These are phyloP conservation scores for Trypoxylon attenuatum DNA, from an alignment of 2,888 invertebrate genomes.

Conservation along the genomic window DNA sequence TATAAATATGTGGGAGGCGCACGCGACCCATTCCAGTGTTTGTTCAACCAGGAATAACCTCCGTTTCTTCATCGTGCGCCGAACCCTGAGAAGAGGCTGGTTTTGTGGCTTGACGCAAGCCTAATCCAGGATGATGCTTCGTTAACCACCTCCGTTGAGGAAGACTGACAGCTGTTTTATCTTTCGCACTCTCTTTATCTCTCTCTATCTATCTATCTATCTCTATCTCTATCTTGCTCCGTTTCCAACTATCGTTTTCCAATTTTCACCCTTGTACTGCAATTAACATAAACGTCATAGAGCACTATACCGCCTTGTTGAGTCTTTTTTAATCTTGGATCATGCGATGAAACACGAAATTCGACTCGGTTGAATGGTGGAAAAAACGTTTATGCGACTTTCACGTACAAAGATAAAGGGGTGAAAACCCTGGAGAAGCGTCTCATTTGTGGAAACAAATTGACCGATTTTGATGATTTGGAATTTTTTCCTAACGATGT, in stretches of 20 bases:
- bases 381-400: too few relatives aligned
- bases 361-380: too few relatives aligned
- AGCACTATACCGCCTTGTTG: too few relatives aligned
- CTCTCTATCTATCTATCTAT: too few relatives aligned
- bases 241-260: not conserved
- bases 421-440: too few relatives aligned
- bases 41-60: slow-evolving; percentile 75
- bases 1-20: slow-evolving; percentile 74
- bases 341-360: too few relatives aligned
- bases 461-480: too few relatives aligned
- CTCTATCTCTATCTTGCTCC: not conserved
- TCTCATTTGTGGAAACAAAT: too few relatives aligned
- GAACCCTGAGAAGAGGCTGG: slow-evolving; percentile 62
- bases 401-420: too few relatives aligned
- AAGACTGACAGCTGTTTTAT: too few relatives aligned
- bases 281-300: not conserved
- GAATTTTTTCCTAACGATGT: not conserved
- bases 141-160: slow-evolving; percentile 40
- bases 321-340: too few relatives aligned
- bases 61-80: slow-evolving; percentile 70
- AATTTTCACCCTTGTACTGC: not conserved
- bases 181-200: too few relatives aligned
- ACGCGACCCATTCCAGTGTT: slow-evolving; percentile 74
- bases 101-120: slow-evolving; percentile 69
- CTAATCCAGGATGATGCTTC: slow-evolving; percentile 53